Evolutionary conservation across 2,888 invertebrate species (phyloP), one percentile per base, ranked within the genome.

Genomic region (Caenorhabditis panamensis): DNA sequence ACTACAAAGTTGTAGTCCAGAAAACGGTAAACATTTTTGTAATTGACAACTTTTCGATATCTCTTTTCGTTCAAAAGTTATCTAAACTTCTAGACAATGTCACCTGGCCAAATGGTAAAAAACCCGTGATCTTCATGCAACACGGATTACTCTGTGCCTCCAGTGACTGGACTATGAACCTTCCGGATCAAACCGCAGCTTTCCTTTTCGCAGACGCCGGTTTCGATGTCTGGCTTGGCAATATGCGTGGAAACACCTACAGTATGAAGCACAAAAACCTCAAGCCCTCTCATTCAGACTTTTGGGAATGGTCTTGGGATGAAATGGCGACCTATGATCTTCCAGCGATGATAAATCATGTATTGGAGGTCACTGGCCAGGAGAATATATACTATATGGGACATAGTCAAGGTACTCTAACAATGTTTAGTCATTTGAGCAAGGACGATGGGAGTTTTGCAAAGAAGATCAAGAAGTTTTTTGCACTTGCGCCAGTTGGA

Each of bases 271-370:
- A 87, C 75, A 83, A 75, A 9, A 61, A 64, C 24, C 49, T 72
- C 49, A 72, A 72, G 22, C 82, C 84, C 5, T 85, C 84, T 28
- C 73, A 78, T 37, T 53, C 79, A 16, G 69, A 75, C 8, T 87
- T 86, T 69, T 88, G 87, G 87, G 63, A 83, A 51, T 87, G 72
- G 72, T 64, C 63, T 58, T 96, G 95, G 93, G 95, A 96, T 88
- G 95, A 97, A 91, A 95, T 96, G 92, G 95, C 95, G 0, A 91
- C 94, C 36, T 94, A 94, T 89, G 97, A 97, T 92, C 91, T 96
- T 63, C 96, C 96, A 16, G 95, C 96, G 0, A 94, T 93, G 85
- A 94, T 96, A 75, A 94, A 95, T 90, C 94, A 72, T 1, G 92
- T 94, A 20, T 91, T 94, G 53, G 91, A 92, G 2, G 87, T 84